Conservation (phyloP, 2,888 invertebrate species). For the Calliphora vomitoria region DNA sequence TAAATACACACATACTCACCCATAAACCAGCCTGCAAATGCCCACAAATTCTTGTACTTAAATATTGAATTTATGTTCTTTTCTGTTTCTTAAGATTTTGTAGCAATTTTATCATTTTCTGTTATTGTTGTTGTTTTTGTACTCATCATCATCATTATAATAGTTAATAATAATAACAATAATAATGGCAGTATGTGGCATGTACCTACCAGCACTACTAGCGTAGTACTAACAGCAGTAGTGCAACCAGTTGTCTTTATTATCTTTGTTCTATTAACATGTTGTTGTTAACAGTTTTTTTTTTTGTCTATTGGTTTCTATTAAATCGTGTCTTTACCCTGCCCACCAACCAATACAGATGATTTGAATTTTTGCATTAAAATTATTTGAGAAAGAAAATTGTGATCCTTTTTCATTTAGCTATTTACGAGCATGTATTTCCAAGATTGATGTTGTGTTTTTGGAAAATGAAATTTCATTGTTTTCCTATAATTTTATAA, state of each 20-base stretch:
- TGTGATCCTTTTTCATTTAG: slow-evolving; percentile 1
- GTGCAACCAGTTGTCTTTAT: slow-evolving; percentile 64
- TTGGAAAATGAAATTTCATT: neutral
- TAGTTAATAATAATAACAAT: slow-evolving; percentile 47
- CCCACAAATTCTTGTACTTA: slow-evolving; percentile 5
- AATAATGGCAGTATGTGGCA: slow-evolving; percentile 35
- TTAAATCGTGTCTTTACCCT: slow-evolving; percentile 42
- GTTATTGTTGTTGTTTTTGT: slow-evolving; percentile 22
- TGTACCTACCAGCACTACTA: neutral
- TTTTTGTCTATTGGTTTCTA: slow-evolving; percentile 24
- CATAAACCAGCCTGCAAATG: neutral
- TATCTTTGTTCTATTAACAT: slow-evolving; percentile 63
- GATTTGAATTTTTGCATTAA: slow-evolving; percentile 23
- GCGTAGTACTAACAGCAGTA: slow-evolving; percentile 28
- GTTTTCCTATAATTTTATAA: neutral
- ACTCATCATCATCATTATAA: slow-evolving; percentile 59
- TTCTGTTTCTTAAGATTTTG: neutral
- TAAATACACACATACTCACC: slow-evolving; percentile 11
- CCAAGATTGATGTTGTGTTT: neutral
- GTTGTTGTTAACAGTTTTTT: slow-evolving; percentile 63
- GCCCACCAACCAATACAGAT: slow-evolving; percentile 11
- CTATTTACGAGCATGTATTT: slow-evolving; percentile 3
- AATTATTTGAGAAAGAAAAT: neutral
- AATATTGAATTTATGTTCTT: slow-evolving; percentile 50
- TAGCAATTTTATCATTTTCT: slow-evolving; percentile 3